Base-by-base conservation (phyloP, 30 jellyfish, hydroid and myxozoan genomes). In the Cassiopea andromeda region DNA sequence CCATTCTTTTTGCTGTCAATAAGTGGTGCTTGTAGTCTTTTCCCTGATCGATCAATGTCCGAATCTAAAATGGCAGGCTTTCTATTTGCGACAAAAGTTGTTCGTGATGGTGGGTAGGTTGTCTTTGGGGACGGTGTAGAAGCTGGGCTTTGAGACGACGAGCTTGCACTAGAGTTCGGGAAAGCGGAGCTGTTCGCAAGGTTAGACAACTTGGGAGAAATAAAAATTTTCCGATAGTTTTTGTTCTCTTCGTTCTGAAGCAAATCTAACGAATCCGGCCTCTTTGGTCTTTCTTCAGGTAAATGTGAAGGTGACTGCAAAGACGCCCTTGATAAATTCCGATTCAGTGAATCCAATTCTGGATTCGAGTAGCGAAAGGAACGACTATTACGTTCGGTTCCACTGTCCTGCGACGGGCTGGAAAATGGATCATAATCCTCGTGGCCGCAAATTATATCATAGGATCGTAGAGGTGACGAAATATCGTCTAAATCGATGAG, bases 81-180 rank as follows among this genome's bases (percentile, higher is more conserved):
- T 46, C 89, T 66, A 1, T 68, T 80, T 6, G 54, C 75, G 14
- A 73, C 27, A 69, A 81, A 81, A 6, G 69, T 60, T 70, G 73
- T 45, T 66, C 80, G 64, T 8, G 90, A 64, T 44, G 93, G 81
- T 6, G 93, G 93, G 7, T 74, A 77, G 59, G 13, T 86, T 12
- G 93, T 86, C 85, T 93, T 94, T 27, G 98, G 99, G 14, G 99
- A 91, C 44, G 99, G 99, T 72, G 99, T 95, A 16, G 99, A 95
- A 1, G 98, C 98, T 48, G 98, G 98, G 80, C 99, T 95, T 77
- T 95, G 98, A 48, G 99, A 91, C 54, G 99, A 95, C 13, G 99
- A 95, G 71, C 97, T 86, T 2, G 98, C 88, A 68, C 89, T 85
- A 19, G 99, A 95, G 88, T 90, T 91, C 44, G 97, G 92, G 78